phyloP scores from a whole-genome alignment of 2,888 invertebrate genomes.

The Brachycybe producta region DNA sequence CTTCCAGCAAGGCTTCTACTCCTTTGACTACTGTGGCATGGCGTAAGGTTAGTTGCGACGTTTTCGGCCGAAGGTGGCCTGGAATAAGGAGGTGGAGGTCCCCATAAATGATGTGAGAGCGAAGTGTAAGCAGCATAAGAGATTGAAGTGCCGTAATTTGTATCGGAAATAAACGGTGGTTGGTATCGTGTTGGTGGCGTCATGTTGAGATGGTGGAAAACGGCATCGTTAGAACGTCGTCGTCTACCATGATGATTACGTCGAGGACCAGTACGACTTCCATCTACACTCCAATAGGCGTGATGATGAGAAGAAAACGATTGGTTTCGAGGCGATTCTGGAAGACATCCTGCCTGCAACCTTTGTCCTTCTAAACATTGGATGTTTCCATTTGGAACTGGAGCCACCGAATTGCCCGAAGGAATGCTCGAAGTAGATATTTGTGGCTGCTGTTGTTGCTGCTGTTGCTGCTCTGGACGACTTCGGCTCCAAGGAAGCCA shows the following conservation, averaged over 20 bases:
- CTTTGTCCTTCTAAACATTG: not conserved
- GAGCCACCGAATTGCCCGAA: not conserved
- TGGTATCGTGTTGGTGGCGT: constrained; percentile 17
- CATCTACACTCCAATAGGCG: constrained; percentile 14
- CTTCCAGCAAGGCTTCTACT: constrained; percentile 1
- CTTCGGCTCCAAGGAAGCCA: constrained; percentile 17
- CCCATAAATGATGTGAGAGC: constrained; percentile 17
- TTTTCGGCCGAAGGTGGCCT: constrained; percentile 15
- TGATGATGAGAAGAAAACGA: not conserved
- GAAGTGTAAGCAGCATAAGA: constrained; percentile 11
- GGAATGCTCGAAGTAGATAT: not conserved
- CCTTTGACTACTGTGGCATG: no score
- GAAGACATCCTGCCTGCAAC: no score
- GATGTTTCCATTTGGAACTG: not conserved
- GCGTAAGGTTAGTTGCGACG: not conserved
- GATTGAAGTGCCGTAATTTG: constrained; percentile 11
- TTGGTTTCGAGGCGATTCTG: constrained; percentile 8
- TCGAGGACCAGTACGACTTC: not conserved
- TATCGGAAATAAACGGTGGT: constrained; percentile 12
- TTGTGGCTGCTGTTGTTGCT: constrained; percentile 3
- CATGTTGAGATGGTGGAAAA: constrained; percentile 17
- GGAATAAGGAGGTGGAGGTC: constrained; percentile 18
- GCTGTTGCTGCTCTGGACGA: not conserved
- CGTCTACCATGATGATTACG: constrained; percentile 5
- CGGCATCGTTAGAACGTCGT: constrained; percentile 16